A percentile compares a stretch with the other conserved stretches of the same genome.
Conservation (phyloP, 2,113 vertebrate species). For the Zosterops japonicus region DNA sequence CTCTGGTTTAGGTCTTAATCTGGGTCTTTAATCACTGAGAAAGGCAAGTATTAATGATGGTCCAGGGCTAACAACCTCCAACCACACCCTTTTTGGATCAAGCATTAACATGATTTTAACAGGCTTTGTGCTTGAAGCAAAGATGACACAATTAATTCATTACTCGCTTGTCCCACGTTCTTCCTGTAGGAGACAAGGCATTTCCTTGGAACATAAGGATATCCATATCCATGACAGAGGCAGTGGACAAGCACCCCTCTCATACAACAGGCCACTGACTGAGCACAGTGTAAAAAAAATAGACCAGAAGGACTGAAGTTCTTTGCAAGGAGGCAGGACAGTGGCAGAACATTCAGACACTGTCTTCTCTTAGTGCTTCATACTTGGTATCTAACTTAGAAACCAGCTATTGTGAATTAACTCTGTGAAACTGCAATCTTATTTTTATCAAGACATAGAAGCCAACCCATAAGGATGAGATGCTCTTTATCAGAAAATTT, state of each 20-base stretch:
- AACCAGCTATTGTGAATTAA: not conserved
- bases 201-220: not conserved
- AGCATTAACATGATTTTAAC: not conserved
- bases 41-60: not conserved
- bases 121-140: not conserved
- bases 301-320: not conserved
- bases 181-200: not conserved
- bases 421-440: not conserved
- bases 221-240: fast-evolving
- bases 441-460: not conserved
- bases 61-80: not conserved
- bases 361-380: not conserved
- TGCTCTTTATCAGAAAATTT: not conserved
- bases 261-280: not conserved
- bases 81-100: not conserved
- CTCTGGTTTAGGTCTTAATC: not conserved
- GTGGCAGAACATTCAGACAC: not conserved
- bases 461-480: not conserved
- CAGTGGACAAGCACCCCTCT: not conserved
- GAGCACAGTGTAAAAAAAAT: not conserved
- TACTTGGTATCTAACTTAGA: fast-evolving
- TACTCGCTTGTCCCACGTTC: fast-evolving
- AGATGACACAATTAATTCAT: not conserved
- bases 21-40: not conserved
- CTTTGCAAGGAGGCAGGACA: not conserved